Percentiles rank a stretch among this genome's conserved stretches.
phyloP scores from a whole-genome alignment of 1,140 invertebrate species.

The Drosophila biarmipes region DNA sequence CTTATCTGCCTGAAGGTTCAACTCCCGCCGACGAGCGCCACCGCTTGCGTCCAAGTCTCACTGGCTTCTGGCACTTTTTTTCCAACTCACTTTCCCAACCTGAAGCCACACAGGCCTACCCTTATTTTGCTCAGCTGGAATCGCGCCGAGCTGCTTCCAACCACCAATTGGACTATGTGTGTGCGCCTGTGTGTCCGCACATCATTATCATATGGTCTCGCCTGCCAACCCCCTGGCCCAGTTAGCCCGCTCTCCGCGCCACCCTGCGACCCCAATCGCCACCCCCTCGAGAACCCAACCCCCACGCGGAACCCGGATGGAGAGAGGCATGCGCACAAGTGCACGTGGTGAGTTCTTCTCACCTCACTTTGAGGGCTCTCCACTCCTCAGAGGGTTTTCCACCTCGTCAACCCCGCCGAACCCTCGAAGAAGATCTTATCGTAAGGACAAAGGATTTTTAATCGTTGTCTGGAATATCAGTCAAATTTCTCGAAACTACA shows the following conservation, averaged over 20 bases:
- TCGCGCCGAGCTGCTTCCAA: conserved; percentile 40
- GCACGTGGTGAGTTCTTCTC: conserved; percentile 55
- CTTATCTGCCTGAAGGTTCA: conserved; percentile 29
- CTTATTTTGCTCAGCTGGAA: conserved; percentile 49
- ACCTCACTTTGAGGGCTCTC: conserved; percentile 22
- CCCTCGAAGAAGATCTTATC: conserved; percentile 18
- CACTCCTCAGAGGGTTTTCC: not conserved
- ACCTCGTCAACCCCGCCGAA: conserved; percentile 14
- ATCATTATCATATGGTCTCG: conserved; percentile 77
- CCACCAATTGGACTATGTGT: conserved; percentile 69
- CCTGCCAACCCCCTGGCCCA: conserved; percentile 45
- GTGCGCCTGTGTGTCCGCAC: conserved; percentile 39
- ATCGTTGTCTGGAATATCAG: not conserved
- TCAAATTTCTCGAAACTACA: not conserved
- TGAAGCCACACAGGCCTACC: conserved; percentile 67
- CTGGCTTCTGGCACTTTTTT: conserved; percentile 37
- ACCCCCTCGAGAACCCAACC: conserved; percentile 21
- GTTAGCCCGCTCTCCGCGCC: not conserved
- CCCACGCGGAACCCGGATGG: conserved; percentile 3
- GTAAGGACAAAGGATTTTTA: not conserved
- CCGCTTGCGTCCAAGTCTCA: conserved; percentile 53
- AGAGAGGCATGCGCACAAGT: conserved; percentile 73
- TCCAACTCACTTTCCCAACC: conserved; percentile 62
- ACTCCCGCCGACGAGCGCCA: conserved; percentile 40
- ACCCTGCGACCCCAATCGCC: conserved; percentile 11